Conservation (phyloP, 2,113 vertebrate genomes). For the Steatornis caripensis region DNA sequence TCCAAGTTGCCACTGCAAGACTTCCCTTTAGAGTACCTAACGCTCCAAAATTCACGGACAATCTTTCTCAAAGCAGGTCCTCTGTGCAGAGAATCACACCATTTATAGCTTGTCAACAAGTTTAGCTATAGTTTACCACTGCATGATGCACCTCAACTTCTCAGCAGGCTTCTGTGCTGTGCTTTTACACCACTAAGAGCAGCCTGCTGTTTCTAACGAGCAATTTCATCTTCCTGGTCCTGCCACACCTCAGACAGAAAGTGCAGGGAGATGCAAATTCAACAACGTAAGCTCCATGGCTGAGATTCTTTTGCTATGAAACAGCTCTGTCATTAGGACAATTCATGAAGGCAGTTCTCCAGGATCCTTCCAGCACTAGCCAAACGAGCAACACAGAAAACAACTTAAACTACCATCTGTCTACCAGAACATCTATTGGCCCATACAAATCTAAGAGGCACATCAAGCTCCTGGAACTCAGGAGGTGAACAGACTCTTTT, state of each 20-base stretch:
- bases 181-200: neutral
- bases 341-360: neutral
- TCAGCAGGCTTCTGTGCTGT: neutral
- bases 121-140: neutral
- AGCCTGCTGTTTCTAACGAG: accelerated
- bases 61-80: neutral
- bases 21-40: accelerated
- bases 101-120: neutral
- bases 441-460: neutral
- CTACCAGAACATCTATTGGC: neutral
- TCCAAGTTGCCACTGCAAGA: neutral
- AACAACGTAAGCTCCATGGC: neutral
- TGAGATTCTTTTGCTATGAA: neutral
- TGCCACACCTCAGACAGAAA: neutral
- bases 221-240: neutral
- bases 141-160: neutral
- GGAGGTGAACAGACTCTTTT: neutral
- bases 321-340: neutral
- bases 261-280: neutral
- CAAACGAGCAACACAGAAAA: neutral
- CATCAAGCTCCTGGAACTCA: neutral
- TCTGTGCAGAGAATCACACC: neutral
- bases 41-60: neutral
- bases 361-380: neutral
- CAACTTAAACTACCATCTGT: neutral